phyloP scores from a whole-genome alignment of 35 echinoderm and acorn worm species.

The Apostichopus californicus region DNA sequence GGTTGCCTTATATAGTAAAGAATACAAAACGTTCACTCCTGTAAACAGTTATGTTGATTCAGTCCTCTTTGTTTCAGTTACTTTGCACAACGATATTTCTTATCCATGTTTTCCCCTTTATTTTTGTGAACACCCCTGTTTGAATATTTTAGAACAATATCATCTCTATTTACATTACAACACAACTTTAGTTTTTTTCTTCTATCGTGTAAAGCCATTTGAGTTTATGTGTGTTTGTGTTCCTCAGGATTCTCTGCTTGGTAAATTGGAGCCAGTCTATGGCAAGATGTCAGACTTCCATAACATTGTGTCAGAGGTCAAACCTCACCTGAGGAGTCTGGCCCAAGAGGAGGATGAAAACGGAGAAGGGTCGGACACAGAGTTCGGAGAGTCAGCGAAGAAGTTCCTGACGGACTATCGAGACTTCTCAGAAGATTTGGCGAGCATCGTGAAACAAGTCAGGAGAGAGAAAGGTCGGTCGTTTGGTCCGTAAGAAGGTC shows the following conservation, averaged over 20 bases:
- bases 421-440: conserved; percentile 81
- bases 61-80: no score
- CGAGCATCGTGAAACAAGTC: conserved; percentile 56
- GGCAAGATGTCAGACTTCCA: conserved; percentile 70
- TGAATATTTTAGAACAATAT: no score
- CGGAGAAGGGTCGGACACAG: conserved; percentile 37
- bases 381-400: conserved; percentile 62
- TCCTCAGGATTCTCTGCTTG: conserved; percentile 69
- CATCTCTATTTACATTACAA: no score
- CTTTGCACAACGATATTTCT: no score
- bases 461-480: conserved; percentile 27
- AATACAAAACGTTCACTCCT: no score
- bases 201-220: no score
- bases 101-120: no score
- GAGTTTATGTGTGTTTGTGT: neutral
- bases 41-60: no score
- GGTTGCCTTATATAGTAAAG: no score
- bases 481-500: neutral
- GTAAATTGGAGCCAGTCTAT: conserved; percentile 73
- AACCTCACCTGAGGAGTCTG: conserved; percentile 71
- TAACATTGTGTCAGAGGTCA: conserved; percentile 94
- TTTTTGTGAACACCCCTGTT: no score
- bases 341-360: conserved; percentile 73
- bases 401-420: conserved; percentile 81
- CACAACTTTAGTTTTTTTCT: no score